Base-by-base conservation (phyloP, 2,888 invertebrate species). In the Pediacus dermestoides region DNA sequence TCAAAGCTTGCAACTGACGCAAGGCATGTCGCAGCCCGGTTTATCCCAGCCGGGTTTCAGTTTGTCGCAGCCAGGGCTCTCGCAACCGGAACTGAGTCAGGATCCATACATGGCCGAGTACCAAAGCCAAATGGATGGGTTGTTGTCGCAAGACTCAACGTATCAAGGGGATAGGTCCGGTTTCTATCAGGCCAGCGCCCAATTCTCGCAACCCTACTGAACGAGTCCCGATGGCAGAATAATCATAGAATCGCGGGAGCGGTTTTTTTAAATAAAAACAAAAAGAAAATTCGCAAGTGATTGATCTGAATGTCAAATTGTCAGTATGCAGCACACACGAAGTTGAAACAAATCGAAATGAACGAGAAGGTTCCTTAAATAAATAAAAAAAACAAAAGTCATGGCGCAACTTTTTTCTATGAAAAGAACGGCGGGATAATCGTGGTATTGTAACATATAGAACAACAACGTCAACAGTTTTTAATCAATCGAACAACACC, bases 91-190 rank as follows among this genome's bases (percentile, higher is more conserved):
- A 68, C 74, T 81, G 53, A 82, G 81, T 53, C 84, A 89, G 74
- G 90, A 91, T 70, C 87, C 87, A 42, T 82, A 85, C 65, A 80
- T 87, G 68, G 81, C 84, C 34, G 90, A 90, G 68, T 87, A 87
- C 69, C 88, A 88, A 63, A 93, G 93, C 34, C 94, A 95, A 74
- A 89, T 92, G 75, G 95, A 95, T 68, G 92, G 90, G 37, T 78
- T 95, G 60, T 75, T 95, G 59, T 95, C 94, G 32, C 95, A 95
- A 74, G 94, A 65, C 50, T 69, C 68, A n/a, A 70, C 69, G 23
- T 70, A 70, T 50, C 69, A 70, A 55, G 70, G 74, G 44, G 74
- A 75, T 54, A 66, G 82, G 66, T 74, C 39, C 37, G n/a, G 4
- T 36, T 68, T 67, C 64, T 71, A 81, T 73, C 78, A 79, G 71